phyloP scores from a whole-genome alignment of 2,797 vertebrate species.

The Bradypus variegatus region DNA sequence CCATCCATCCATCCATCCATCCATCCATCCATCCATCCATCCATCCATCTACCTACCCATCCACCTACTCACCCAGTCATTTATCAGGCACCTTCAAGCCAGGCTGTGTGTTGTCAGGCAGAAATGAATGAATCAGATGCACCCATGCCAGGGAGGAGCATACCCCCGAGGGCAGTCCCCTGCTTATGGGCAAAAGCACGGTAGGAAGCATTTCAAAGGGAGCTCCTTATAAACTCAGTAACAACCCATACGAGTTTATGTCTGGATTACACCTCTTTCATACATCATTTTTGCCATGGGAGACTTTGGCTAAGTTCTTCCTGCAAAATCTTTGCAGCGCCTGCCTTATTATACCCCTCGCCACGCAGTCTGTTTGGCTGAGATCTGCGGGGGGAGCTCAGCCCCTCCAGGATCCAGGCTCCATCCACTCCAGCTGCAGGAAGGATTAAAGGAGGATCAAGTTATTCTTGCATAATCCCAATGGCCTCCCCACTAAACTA shows the following conservation, averaged over 20 bases:
- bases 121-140: not conserved
- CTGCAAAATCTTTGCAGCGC: not conserved
- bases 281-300: not conserved
- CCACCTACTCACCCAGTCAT: no score
- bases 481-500: not conserved
- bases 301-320: not conserved
- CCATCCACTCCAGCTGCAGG: not conserved
- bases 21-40: not conserved
- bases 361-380: rapidly evolving
- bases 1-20: not conserved
- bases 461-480: no score
- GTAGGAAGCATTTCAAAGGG: not conserved
- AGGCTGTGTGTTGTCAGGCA: not conserved
- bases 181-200: not conserved
- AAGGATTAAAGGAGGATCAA: not conserved
- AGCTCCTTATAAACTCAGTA: not conserved
- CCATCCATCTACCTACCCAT: no score
- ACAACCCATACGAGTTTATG: not conserved
- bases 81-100: not conserved
- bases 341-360: not conserved
- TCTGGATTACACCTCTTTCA: not conserved
- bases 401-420: not conserved
- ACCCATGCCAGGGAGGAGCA: not conserved
- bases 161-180: not conserved
- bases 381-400: not conserved